Percentiles rank a stretch among this genome's conserved stretches.
Conservation (phyloP, 2,797 vertebrate species). For the Taenioides sp. region DNA sequence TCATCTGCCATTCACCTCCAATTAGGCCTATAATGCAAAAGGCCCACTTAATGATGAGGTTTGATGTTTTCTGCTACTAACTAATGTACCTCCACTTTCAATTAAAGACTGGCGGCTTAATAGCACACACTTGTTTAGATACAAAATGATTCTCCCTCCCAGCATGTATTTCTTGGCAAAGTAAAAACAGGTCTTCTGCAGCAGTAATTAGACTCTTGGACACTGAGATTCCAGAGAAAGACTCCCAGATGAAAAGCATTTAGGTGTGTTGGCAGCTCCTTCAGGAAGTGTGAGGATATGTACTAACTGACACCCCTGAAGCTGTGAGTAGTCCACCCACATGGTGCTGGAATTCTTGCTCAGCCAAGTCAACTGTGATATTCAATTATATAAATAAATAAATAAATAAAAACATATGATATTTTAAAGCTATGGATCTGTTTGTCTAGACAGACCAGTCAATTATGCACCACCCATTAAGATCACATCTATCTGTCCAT, state of each 20-base stretch:
- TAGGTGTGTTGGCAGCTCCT: constrained; percentile 48
- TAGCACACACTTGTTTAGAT: neutral
- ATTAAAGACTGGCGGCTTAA: constrained; percentile 30
- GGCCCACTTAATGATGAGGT: constrained; percentile 31
- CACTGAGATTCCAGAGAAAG: constrained; percentile 31
- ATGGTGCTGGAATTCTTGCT: constrained; percentile 37
- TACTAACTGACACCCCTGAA: constrained; percentile 57
- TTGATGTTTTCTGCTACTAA: constrained; percentile 16
- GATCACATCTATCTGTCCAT: no score
- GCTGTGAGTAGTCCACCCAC: constrained; percentile 60
- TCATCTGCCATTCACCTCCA: constrained; percentile 34
- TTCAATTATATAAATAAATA: constrained; percentile 35
- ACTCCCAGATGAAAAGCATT: constrained; percentile 55
- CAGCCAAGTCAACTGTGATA: constrained; percentile 40
- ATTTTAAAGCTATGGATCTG: constrained; percentile 24
- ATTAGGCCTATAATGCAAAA: constrained; percentile 30
- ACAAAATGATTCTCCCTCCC: constrained; percentile 27
- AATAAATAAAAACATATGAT: constrained; percentile 20
- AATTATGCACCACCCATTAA: no score
- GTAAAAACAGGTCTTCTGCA: constrained; percentile 26
- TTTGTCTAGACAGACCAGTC: neutral
- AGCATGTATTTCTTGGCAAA: constrained; percentile 34
- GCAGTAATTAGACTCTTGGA: constrained; percentile 41
- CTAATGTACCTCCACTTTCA: constrained; percentile 19
- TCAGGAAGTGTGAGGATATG: constrained; percentile 30